Evolutionary conservation across 2,113 vertebrate species (phyloP).

Genomic region (Sphaerodactylus townsendi): DNA sequence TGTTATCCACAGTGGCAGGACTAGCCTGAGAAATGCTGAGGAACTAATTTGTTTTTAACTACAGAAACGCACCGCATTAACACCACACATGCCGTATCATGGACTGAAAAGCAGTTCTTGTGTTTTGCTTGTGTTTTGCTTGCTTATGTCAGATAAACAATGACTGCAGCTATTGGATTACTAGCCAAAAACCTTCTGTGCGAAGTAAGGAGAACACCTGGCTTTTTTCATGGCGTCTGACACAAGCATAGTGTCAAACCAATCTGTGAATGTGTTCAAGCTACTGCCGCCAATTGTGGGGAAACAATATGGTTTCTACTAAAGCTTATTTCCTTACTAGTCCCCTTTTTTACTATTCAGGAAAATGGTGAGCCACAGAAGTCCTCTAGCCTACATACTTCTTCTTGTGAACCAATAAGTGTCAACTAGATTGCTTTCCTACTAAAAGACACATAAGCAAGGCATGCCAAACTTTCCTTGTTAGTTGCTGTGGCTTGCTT

Average conservation of each 20-base stretch:
- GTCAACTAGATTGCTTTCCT: background rate
- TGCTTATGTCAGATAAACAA: background rate
- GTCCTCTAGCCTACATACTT: background rate
- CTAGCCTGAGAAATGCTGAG: too few relatives aligned
- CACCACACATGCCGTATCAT: background rate
- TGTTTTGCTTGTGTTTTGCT: background rate
- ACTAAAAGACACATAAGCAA: background rate
- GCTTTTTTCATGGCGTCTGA: background rate
- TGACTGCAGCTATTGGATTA: background rate
- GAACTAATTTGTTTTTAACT: too few relatives aligned
- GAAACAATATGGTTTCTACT: background rate
- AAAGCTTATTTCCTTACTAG: background rate
- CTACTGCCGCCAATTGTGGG: background rate
- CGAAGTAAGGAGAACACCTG: background rate
- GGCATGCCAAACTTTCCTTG: too few relatives aligned
- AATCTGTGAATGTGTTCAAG: background rate
- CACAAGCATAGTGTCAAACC: background rate
- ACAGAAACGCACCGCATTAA: background rate
- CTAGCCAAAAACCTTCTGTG: too few relatives aligned
- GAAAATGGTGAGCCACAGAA: too few relatives aligned
- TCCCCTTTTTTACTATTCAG: background rate
- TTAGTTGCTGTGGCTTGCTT: too few relatives aligned
- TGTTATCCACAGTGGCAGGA: too few relatives aligned
- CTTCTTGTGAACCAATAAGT: background rate
- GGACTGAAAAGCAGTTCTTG: background rate